Conservation (phyloP, 2,888 invertebrate species). For the Andrena flavipes region DNA sequence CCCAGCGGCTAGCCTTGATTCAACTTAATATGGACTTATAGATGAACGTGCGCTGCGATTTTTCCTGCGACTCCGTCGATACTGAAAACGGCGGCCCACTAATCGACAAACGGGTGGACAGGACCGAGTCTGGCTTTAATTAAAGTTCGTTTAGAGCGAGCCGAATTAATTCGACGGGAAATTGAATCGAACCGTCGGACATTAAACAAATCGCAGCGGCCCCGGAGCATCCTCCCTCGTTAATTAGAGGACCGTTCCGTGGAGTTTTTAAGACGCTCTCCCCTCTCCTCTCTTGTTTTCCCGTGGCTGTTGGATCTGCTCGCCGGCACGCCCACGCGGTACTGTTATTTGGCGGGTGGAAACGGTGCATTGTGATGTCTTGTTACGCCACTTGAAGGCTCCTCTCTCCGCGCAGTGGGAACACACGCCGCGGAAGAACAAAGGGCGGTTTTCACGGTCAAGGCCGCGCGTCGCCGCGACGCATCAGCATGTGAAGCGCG, state of each 20-base stretch:
- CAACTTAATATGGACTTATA: too few species aligned
- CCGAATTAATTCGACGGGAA: slow-evolving; percentile 56
- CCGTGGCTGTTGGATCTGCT: too few species aligned
- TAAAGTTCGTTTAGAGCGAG: slow-evolving; percentile 56
- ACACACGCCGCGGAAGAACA: slow-evolving; percentile 48
- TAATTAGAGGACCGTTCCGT: slow-evolving; percentile 51
- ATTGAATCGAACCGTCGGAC: slow-evolving; percentile 53
- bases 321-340: slow-evolving; percentile 22
- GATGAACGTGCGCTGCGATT: neutral
- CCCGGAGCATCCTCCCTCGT: slow-evolving; percentile 28
- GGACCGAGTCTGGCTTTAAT: slow-evolving; percentile 35
- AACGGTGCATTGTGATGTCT: slow-evolving; percentile 58
- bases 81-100: neutral
- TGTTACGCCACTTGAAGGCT: slow-evolving; percentile 52
- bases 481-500: slow-evolving; percentile 4
- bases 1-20: too few species aligned
- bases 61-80: neutral
- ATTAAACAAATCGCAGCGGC: slow-evolving; percentile 53
- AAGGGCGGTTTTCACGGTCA: slow-evolving; percentile 65
- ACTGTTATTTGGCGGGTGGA: slow-evolving; percentile 39
- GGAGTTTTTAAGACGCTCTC: slow-evolving; percentile 25
- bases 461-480: slow-evolving; percentile 41
- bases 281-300: neutral
- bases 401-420: slow-evolving; percentile 20
- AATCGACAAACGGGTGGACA: neutral